Evolutionary conservation across 2,113 vertebrate genomes (phyloP).

Genomic region (Leptocoma aspasia): DNA sequence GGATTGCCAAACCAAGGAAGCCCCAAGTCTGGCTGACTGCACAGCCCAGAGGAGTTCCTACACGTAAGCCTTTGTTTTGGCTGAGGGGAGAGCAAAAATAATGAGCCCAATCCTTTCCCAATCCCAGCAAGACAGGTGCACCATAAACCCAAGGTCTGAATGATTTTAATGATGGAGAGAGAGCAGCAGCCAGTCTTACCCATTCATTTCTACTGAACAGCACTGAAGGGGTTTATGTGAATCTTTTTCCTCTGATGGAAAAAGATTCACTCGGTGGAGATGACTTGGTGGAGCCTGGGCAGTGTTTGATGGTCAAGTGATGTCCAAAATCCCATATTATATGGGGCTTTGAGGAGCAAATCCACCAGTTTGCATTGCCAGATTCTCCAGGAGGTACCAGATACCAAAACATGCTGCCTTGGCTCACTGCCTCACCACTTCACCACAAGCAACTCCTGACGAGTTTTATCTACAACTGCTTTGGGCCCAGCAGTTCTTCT

Average conservation of each 20-base stretch:
- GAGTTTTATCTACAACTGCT: not conserved
- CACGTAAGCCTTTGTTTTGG: not conserved
- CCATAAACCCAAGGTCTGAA: not conserved
- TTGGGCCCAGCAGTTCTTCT: not conserved
- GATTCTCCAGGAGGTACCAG: not conserved
- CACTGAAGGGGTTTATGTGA: not conserved
- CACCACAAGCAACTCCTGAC: not conserved
- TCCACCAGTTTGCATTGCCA: not conserved
- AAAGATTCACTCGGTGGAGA: too few relatives aligned
- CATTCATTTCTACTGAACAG: not conserved
- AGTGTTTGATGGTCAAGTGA: not conserved
- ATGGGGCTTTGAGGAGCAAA: not conserved
- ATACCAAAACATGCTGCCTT: not conserved
- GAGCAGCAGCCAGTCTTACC: not conserved
- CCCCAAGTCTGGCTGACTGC: not conserved
- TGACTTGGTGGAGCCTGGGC: not conserved
- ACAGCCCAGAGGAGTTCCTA: not conserved
- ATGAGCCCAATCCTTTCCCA: not conserved
- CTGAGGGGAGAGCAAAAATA: not conserved
- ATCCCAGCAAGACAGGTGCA: not conserved
- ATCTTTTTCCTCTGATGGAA: not conserved
- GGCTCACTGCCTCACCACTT: not conserved
- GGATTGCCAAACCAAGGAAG: not conserved
- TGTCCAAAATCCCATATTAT: not conserved
- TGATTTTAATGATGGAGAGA: not conserved